These are phyloP conservation scores for Sciurus carolinensis DNA, from an alignment of 2,797 vertebrate species.

Conservation along the genomic window DNA sequence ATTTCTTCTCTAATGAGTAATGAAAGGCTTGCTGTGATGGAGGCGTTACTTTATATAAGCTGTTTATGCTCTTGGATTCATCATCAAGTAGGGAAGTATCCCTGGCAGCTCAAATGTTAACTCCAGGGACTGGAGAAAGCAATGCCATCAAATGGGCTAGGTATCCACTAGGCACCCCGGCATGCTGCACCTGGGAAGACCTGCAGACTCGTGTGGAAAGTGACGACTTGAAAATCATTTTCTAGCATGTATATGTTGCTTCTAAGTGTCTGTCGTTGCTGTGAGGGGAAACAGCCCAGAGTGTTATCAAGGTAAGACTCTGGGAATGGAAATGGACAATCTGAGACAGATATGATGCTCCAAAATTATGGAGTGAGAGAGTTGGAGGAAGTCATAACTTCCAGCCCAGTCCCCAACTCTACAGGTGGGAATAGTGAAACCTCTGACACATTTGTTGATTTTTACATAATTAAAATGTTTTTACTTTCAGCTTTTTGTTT, in stretches of 20 bases:
- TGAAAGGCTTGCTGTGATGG: neutral
- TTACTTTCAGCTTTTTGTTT: neutral
- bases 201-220: neutral
- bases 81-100: neutral
- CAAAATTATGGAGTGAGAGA: neutral
- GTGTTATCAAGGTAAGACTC: neutral
- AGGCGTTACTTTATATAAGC: neutral
- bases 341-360: rapidly evolving
- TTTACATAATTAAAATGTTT: neutral
- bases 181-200: neutral
- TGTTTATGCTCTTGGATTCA: neutral
- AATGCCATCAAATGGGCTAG: neutral
- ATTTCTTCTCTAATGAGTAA: neutral
- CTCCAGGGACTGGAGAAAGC: neutral
- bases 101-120: neutral
- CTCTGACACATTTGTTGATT: neutral
- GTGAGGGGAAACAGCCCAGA: neutral
- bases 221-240: neutral
- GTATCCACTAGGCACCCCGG: rapidly evolving
- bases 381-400: neutral
- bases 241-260: neutral
- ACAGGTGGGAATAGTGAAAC: neutral
- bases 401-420: neutral
- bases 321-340: neutral
- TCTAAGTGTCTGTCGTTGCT: neutral